Evolutionary conservation across 2,797 vertebrate species (phyloP), one percentile per base, ranked within the genome.

Genomic region (Hippopotamyrus pictus): DNA sequence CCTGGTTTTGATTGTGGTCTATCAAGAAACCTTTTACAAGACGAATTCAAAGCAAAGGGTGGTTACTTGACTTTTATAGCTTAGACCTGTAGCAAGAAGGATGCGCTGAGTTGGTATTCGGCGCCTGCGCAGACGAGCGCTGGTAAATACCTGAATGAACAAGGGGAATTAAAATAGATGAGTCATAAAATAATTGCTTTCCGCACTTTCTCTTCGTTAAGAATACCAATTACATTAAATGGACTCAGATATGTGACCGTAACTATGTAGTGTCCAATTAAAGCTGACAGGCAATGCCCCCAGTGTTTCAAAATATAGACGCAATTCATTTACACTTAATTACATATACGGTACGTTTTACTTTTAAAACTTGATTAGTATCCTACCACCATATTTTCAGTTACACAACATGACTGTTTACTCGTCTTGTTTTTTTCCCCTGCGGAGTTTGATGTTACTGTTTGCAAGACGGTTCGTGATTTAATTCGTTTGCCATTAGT

Each of bases 41-140:
- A 92, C 92, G 62, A 73, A 37, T 90, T 87, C 37, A 84, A 88
- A 89, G 88, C 25, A 57, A 86, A 12, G 94, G 90, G 91, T 88
- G 92, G 92, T 85, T 86, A 94, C 93, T 91, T 92, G 95, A 94
- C 95, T 96, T 95, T 97, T 97, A 96, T 97, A 97, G 94, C 90
- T n/a, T 94, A 83, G 95, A 95, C 94, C 93, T 95, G 95, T 95
- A 95, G 93, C 92, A 92, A 95, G 93, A 94, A 95, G 93, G 95
- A 96, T 94, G 95, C 96, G 85, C 48, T 79, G 50, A 88, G 88
- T 79, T 88, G 73, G 53, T 33, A 86, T n/a, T 87, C 29, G 83
- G 91, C 91, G 89, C 76, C 62, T 69, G 88, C 89, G 89, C 87
- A 50, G 69, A 86, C 37, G 57, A 12, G 73, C 53, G 19, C 41